Percentiles rank a stretch among this genome's conserved stretches.
These are phyloP conservation scores for Panopea generosa DNA, from an alignment of 2,888 invertebrate genomes.

Conservation along the genomic window DNA sequence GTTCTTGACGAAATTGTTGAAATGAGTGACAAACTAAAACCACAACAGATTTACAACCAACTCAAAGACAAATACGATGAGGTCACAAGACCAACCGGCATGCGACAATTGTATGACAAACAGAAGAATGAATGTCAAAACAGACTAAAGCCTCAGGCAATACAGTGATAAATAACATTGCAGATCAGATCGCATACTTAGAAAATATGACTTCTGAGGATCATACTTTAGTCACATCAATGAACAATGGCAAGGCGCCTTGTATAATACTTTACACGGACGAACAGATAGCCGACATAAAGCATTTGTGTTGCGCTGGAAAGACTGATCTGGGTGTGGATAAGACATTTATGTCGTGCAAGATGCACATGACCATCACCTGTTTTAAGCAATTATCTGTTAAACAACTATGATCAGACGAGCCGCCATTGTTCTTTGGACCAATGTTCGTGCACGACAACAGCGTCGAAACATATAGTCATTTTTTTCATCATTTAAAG, in stretches of 20 bases:
- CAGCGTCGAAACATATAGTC: background rate
- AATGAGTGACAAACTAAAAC: no score
- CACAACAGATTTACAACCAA: no score
- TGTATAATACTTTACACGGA: no score
- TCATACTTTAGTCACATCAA: background rate
- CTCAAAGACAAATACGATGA: no score
- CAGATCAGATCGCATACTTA: background rate
- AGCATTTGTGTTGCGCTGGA: slow-evolving; percentile 16
- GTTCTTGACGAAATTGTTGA: no score
- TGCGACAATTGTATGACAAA: no score
- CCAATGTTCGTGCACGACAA: background rate
- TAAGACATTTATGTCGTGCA: background rate
- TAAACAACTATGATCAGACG: background rate
- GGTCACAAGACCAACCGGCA: no score
- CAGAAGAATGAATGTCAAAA: background rate
- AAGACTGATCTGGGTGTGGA: background rate
- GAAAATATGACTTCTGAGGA: background rate
- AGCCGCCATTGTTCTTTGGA: no score
- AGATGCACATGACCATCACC: background rate
- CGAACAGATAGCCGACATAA: slow-evolving; percentile 17
- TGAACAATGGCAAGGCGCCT: no score
- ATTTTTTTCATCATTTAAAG: background rate
- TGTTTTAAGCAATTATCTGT: slow-evolving; percentile 15
- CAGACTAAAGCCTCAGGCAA: background rate
- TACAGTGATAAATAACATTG: background rate